Evolutionary conservation across 1,140 invertebrate genomes (phyloP).

Genomic region (Artemia franciscana): DNA sequence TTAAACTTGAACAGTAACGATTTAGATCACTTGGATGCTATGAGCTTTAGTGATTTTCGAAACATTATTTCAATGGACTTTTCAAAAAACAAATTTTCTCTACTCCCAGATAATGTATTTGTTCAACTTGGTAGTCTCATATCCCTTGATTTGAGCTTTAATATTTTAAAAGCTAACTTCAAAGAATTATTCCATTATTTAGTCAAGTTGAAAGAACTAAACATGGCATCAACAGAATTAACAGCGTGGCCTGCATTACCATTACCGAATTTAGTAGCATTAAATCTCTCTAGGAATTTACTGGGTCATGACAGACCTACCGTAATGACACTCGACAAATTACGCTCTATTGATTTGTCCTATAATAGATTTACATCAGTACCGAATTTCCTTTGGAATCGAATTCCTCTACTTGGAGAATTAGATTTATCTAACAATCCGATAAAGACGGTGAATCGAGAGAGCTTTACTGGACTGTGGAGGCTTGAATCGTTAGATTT

Average conservation of each 20-base stretch:
- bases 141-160: constrained; percentile 50
- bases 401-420: constrained; percentile 29
- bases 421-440: constrained; percentile 38
- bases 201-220: constrained; percentile 46
- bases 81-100: constrained; percentile 51
- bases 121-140: constrained; percentile 49
- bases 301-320: constrained; percentile 19
- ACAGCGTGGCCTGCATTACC: constrained; percentile 42
- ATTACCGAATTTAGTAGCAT: constrained; percentile 37
- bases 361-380: constrained; percentile 37
- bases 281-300: constrained; percentile 49
- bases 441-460: constrained; percentile 32
- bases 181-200: constrained; percentile 72
- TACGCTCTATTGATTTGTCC: constrained; percentile 36
- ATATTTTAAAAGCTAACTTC: constrained; percentile 57
- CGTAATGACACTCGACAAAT: constrained; percentile 23
- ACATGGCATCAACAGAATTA: constrained; percentile 44
- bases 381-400: constrained; percentile 32
- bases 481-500: constrained; percentile 24
- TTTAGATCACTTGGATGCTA: constrained; percentile 63
- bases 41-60: constrained; percentile 55
- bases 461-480: constrained; percentile 23
- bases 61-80: constrained; percentile 46
- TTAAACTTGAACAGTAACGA: constrained; percentile 53
- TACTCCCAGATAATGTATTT: constrained; percentile 69